Conservation (phyloP, 2,113 vertebrate species). For the Bos indicus region DNA sequence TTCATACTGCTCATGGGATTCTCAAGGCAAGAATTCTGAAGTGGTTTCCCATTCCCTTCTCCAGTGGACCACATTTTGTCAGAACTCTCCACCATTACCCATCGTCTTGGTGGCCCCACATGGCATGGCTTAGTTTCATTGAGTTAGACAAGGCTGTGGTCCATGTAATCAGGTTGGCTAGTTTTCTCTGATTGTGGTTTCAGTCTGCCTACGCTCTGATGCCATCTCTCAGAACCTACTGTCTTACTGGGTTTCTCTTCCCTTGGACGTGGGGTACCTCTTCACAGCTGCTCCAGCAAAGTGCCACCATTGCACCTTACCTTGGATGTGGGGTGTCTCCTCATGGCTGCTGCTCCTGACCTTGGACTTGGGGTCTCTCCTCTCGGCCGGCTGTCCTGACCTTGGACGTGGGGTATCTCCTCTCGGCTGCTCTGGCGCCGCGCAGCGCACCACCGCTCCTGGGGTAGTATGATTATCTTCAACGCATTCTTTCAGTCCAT, state of each 20-base stretch:
- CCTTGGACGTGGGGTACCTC: neutral
- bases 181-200: neutral
- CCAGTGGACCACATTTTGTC: neutral
- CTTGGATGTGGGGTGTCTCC: neutral
- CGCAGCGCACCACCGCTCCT: accelerated
- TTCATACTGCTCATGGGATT: neutral
- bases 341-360: neutral
- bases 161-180: neutral
- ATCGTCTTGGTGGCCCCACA: neutral
- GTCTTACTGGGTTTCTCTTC: neutral
- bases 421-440: accelerated
- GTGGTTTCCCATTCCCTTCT: neutral
- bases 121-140: neutral
- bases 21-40: neutral
- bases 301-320: too few relatives aligned
- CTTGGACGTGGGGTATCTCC: neutral
- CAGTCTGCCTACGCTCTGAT: neutral
- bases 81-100: neutral
- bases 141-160: neutral
- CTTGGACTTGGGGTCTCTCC: neutral
- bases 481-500: neutral
- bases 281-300: neutral
- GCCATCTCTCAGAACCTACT: neutral
- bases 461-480: neutral
- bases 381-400: neutral